Percentiles rank a stretch among this genome's conserved stretches.
phyloP scores from a whole-genome alignment of 2,888 invertebrate genomes.

The Galerucella nymphaeae region DNA sequence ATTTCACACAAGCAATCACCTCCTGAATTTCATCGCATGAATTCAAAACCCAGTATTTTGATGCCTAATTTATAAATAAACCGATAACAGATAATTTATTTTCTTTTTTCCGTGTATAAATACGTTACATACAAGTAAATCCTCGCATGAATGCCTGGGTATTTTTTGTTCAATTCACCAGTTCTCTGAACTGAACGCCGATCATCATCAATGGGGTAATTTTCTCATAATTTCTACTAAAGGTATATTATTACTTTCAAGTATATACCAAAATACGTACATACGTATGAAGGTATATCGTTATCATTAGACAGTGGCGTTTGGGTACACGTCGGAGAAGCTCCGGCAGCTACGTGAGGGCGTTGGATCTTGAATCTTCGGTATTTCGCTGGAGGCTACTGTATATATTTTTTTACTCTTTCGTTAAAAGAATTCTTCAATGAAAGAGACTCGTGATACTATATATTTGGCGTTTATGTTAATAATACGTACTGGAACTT shows the following conservation, averaged over 20 bases:
- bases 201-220: constrained; percentile 40
- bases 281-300: constrained; percentile 28
- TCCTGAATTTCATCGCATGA: too few relatives aligned
- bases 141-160: not conserved
- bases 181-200: not conserved
- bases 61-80: too few relatives aligned
- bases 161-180: constrained; percentile 12
- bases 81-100: too few relatives aligned
- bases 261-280: constrained; percentile 37
- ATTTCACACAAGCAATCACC: too few relatives aligned
- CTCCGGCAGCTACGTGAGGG: constrained; percentile 40
- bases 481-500: constrained; percentile 1
- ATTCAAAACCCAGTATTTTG: too few relatives aligned
- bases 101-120: too few relatives aligned
- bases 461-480: constrained; percentile 5
- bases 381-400: constrained; percentile 15
- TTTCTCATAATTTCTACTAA: constrained; percentile 39
- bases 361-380: constrained; percentile 34
- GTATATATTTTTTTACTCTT: not conserved
- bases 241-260: constrained; percentile 41
- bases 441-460: constrained; percentile 5
- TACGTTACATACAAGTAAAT: too few relatives aligned
- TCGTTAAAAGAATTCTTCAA: constrained; percentile 3
- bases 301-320: constrained; percentile 48
- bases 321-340: constrained; percentile 42